These are phyloP conservation scores for Jacana jacana DNA, from an alignment of 2,113 vertebrate species.

Conservation along the genomic window DNA sequence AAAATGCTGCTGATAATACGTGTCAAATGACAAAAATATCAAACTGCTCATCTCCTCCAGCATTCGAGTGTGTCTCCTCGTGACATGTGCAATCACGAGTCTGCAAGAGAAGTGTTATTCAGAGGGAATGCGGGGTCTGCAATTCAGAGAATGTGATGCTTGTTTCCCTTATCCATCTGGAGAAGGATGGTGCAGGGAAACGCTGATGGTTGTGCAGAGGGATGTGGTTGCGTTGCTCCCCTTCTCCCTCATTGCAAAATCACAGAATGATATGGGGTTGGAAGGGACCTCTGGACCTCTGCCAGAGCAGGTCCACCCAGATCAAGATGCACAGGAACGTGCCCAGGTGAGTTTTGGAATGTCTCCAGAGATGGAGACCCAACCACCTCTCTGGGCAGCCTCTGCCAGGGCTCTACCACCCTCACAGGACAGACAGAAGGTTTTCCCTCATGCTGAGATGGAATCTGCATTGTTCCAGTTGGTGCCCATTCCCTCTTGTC, in stretches of 20 bases:
- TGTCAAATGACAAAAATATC: not conserved
- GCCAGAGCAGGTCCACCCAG: too few relatives aligned
- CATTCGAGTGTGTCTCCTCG: not conserved
- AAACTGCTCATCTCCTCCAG: not conserved
- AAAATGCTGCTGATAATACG: not conserved
- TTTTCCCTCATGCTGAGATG: too few relatives aligned
- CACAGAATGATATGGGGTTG: too few relatives aligned
- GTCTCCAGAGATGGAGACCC: too few relatives aligned
- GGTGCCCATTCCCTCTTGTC: too few relatives aligned
- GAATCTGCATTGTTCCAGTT: too few relatives aligned
- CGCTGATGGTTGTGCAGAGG: not conserved
- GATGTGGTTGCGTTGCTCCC: not conserved
- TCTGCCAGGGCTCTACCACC: too few relatives aligned
- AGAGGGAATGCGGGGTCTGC: not conserved
- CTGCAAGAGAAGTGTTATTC: not conserved
- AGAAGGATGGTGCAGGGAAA: not conserved
- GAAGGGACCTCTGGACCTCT: too few relatives aligned
- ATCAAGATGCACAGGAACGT: too few relatives aligned
- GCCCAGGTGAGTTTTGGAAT: too few relatives aligned
- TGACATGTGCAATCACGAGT: not conserved
- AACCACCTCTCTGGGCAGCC: too few relatives aligned
- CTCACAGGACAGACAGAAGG: too few relatives aligned
- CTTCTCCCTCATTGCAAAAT: not conserved
- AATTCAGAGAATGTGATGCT: not conserved
- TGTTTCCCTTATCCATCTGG: not conserved